These are phyloP conservation scores for Mizuhopecten yessoensis DNA, from an alignment of 1,140 invertebrate genomes.

Conservation along the genomic window DNA sequence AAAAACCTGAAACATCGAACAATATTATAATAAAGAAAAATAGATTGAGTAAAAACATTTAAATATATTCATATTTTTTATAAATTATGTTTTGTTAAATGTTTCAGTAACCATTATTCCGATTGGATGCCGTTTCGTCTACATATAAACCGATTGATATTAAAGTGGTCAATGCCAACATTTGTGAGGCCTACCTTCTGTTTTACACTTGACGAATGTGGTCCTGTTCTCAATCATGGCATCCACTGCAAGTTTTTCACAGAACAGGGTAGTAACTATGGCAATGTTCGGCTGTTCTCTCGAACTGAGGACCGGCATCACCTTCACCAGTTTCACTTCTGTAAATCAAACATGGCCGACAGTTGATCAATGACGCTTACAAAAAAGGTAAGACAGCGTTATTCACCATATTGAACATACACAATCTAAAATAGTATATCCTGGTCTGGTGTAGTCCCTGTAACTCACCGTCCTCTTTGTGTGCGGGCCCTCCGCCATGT, in stretches of 20 bases:
- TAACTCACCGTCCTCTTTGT: conserved; percentile 61
- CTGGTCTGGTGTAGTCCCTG: neutral
- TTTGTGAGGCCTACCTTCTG: conserved; percentile 79
- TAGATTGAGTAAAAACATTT: no score
- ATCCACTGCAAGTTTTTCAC: conserved; percentile 98
- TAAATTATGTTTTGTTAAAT: no score
- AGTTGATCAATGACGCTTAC: no score
- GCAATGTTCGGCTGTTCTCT: conserved; percentile 98
- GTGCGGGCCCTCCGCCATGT: conserved; percentile 64
- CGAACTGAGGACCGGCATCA: conserved; percentile 95
- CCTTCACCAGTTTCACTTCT: conserved; percentile 88
- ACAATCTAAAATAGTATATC: neutral
- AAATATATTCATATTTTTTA: no score
- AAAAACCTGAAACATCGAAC: no score
- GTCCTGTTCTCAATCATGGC: conserved; percentile 99
- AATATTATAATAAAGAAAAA: no score
- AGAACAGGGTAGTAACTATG: conserved; percentile 98
- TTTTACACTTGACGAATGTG: conserved; percentile 97
- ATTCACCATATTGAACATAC: no score
- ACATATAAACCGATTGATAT: no score
- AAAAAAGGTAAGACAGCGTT: no score
- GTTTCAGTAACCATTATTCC: no score
- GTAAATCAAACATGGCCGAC: conserved; percentile 48
- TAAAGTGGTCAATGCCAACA: no score
- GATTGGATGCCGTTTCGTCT: no score